Percentiles rank a stretch among this genome's conserved stretches.
phyloP scores from a whole-genome alignment of 1,140 invertebrate species.

The Bombus soroeensis region DNA sequence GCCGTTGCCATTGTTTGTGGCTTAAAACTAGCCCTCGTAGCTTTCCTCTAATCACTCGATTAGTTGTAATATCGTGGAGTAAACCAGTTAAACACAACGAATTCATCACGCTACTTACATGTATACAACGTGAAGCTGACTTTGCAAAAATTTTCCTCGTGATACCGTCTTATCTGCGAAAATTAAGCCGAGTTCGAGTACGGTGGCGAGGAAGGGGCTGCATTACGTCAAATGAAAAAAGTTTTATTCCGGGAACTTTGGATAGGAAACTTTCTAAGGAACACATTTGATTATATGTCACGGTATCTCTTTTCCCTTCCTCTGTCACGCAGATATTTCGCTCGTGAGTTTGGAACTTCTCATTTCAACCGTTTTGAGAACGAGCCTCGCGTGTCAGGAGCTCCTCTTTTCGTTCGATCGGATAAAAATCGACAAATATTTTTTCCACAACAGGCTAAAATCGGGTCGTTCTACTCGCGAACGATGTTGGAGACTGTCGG shows the following conservation, averaged over 20 bases:
- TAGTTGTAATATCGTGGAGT: no score
- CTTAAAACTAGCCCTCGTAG: neutral
- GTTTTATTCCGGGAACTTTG: slow-evolving; percentile 13
- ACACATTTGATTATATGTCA: slow-evolving; percentile 51
- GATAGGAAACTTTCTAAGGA: slow-evolving; percentile 24
- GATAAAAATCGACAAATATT: neutral
- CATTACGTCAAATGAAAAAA: slow-evolving; percentile 52
- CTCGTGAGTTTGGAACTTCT: slow-evolving; percentile 6
- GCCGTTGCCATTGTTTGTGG: neutral
- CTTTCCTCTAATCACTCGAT: no score
- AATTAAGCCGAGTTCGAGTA: slow-evolving; percentile 29
- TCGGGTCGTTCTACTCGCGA: neutral
- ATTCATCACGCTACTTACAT: neutral
- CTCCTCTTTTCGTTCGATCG: neutral
- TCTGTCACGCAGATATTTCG: slow-evolving; percentile 21
- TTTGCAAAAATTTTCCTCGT: neutral
- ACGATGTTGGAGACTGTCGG: neutral
- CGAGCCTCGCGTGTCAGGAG: neutral
- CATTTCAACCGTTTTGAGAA: neutral
- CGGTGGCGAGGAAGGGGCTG: neutral
- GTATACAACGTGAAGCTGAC: neutral
- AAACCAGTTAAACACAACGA: neutral
- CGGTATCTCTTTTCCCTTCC: slow-evolving; percentile 15
- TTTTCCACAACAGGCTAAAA: neutral
- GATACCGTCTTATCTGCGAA: slow-evolving; percentile 19